Conservation (phyloP, 1,140 invertebrate genomes). For the Drosophila pallidifrons region DNA sequence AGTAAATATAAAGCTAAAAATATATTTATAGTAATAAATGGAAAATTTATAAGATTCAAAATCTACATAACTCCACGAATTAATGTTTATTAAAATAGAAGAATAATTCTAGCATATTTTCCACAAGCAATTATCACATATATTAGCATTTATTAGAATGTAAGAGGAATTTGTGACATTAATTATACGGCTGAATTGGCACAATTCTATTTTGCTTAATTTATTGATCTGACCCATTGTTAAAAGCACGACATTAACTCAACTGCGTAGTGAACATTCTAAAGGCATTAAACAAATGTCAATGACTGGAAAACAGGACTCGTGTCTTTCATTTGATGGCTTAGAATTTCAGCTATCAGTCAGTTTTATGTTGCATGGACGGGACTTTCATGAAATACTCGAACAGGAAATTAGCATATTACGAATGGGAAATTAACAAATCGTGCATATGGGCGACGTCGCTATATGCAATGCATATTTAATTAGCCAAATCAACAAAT, state of each 20-base stretch:
- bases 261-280: slow-evolving; percentile 1
- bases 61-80: no score
- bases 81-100: no score
- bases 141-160: not conserved
- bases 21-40: not conserved
- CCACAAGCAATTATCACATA: not conserved
- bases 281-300: slow-evolving; percentile 53
- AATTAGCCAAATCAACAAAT: slow-evolving; percentile 55
- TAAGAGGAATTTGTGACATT: not conserved
- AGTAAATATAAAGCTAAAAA: not conserved
- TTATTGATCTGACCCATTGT: slow-evolving; percentile 36
- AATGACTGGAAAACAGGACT: slow-evolving; percentile 75
- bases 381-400: slow-evolving; percentile 44
- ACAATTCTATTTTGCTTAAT: not conserved
- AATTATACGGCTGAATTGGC: not conserved
- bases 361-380: slow-evolving; percentile 38
- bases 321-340: slow-evolving; percentile 59
- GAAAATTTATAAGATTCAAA: no score
- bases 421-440: slow-evolving; percentile 59
- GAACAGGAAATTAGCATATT: slow-evolving; percentile 70
- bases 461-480: slow-evolving; percentile 71
- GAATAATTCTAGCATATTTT: no score
- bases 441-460: slow-evolving; percentile 55
- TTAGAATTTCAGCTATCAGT: slow-evolving; percentile 77
- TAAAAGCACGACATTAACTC: slow-evolving; percentile 14